Conservation (phyloP, 2,888 invertebrate species). For the Osedax frankpressi region DNA sequence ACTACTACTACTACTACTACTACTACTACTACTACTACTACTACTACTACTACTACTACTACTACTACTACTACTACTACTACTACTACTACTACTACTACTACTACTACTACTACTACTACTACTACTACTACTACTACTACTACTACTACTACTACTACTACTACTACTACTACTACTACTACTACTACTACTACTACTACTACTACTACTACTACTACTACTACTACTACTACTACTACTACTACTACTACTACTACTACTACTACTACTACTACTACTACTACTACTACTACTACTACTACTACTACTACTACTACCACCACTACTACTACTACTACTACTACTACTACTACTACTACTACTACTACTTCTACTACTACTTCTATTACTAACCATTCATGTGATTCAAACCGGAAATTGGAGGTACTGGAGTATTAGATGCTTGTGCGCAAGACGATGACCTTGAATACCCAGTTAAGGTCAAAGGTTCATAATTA, state of each 20-base stretch:
- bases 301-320: slow-evolving; percentile 51
- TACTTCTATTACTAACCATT: neutral
- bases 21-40: too few species aligned
- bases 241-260: slow-evolving; percentile 21
- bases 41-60: too few species aligned
- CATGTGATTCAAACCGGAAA: slow-evolving; percentile 2
- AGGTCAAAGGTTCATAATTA: slow-evolving; percentile 50
- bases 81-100: too few species aligned
- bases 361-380: too few species aligned
- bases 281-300: slow-evolving; percentile 30
- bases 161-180: neutral
- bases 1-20: too few species aligned
- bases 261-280: slow-evolving; percentile 21
- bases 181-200: slow-evolving; percentile 11
- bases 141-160: too few species aligned
- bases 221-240: slow-evolving; percentile 21
- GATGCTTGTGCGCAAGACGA: slow-evolving; percentile 52
- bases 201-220: slow-evolving; percentile 22
- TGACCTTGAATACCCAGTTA: slow-evolving; percentile 49
- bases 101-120: too few species aligned
- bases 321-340: too few species aligned
- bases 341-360: too few species aligned
- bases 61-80: too few species aligned
- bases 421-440: slow-evolving; percentile 37
- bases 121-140: too few species aligned